These are phyloP conservation scores for Drosophila takahashii DNA, from an alignment of 1,140 invertebrate genomes.

Conservation along the genomic window DNA sequence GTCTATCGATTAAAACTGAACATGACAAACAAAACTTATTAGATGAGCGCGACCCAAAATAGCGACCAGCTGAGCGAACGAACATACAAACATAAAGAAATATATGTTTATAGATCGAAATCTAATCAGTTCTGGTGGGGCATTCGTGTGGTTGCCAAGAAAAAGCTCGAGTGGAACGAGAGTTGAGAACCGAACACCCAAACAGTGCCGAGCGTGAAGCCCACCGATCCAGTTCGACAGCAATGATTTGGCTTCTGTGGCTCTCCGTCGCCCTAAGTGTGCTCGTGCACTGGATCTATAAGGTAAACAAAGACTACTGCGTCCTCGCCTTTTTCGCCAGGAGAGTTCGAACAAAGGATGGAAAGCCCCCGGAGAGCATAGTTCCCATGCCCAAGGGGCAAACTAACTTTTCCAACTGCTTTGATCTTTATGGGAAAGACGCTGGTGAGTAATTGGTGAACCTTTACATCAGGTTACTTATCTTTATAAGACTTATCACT, in stretches of 20 bases:
- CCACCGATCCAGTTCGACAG: neutral
- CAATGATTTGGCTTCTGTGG: slow-evolving; percentile 31
- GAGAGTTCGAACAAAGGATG: slow-evolving; percentile 47
- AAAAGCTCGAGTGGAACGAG: slow-evolving; percentile 7
- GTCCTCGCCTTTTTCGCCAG: slow-evolving; percentile 42
- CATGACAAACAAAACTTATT: neutral
- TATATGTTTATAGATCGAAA: slow-evolving; percentile 6
- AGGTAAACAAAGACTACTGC: slow-evolving; percentile 53
- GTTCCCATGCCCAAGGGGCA: slow-evolving; percentile 27
- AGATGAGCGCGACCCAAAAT: slow-evolving; percentile 7
- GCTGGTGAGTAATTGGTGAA: slow-evolving; percentile 22
- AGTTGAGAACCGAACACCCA: neutral
- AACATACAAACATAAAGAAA: slow-evolving; percentile 2
- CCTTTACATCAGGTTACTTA: slow-evolving; percentile 8
- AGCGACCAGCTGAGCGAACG: slow-evolving; percentile 1
- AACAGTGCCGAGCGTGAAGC: slow-evolving; percentile 13
- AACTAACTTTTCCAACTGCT: slow-evolving; percentile 55
- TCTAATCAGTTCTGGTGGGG: slow-evolving; percentile 20
- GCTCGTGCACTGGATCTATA: slow-evolving; percentile 43
- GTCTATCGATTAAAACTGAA: neutral
- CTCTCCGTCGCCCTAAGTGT: slow-evolving; percentile 27
- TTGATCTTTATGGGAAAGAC: slow-evolving; percentile 55
- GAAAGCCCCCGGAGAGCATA: slow-evolving; percentile 28
- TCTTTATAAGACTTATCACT: neutral
- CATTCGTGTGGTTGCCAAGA: slow-evolving; percentile 9